Base-by-base conservation (phyloP, 2,113 vertebrate species). In the Proteles cristata region DNA sequence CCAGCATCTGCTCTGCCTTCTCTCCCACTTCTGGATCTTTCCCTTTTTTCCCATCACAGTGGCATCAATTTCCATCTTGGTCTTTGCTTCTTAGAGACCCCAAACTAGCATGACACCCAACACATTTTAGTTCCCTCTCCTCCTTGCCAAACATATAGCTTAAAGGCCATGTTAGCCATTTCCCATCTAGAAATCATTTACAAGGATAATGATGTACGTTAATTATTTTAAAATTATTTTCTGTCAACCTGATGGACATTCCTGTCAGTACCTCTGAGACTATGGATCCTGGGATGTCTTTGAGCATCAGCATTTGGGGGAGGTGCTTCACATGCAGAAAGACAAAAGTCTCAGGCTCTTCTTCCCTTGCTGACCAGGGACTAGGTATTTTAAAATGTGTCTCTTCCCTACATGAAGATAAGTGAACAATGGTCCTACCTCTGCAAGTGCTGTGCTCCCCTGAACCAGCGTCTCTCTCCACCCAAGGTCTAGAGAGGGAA, bases 271-370 rank as follows among this genome's bases (percentile, higher is more conserved):
- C 90, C 88, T 98, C 88, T 96, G 35, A 95, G 77, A 84, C 69
- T 39, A 19, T 58, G 74, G n/a, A 88, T 89, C 71, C 63, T 84
- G 74, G 87, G 55, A 16, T 77, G 88, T 84, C 79, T 58, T 83
- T 2, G 6, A 11, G 25, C 31, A 76, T 55, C 19, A 26, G 31
- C 0, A 76, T 61, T 58, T 88, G 28, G 69, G 90, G 71, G 88
- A 90, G 88, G 69, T 95, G 96, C 53, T 25, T 97, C 94, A 74
- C 96, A 81, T 61, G 73, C 45, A 21, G 79, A 93, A n/a, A 97
- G 21, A 74, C 71, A 43, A 94, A 96, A 97, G 92, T 4, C 83
- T 96, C 92, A 96, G 48, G 31, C 94, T 89, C 23, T 35, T 88
- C 69, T 90, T 74, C 35, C 23, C 93, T 68, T 89, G 77, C 55